Conservation (phyloP, 2,888 invertebrate species). For the Drosophila buzzatii region DNA sequence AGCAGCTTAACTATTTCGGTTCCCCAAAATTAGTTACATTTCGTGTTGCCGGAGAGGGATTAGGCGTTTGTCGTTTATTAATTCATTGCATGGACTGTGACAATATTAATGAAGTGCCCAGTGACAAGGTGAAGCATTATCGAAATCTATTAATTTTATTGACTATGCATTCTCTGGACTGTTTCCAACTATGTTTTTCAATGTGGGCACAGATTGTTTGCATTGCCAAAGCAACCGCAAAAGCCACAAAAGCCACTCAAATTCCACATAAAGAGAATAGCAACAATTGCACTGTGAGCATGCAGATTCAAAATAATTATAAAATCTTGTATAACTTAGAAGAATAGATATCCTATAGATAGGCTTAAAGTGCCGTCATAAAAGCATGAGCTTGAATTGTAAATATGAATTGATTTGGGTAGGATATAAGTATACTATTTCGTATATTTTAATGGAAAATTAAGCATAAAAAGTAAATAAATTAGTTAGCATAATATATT, state of each 20-base stretch:
- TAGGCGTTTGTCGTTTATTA: constrained; percentile 20
- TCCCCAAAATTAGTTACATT: constrained; percentile 68
- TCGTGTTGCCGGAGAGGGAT: constrained; percentile 18
- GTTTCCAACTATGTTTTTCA: constrained; percentile 20
- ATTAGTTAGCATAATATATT: neutral
- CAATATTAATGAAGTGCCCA: constrained; percentile 63
- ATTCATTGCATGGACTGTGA: constrained; percentile 36
- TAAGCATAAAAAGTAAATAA: no score
- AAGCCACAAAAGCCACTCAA: constrained; percentile 30
- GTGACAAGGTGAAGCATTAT: constrained; percentile 9
- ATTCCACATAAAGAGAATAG: constrained; percentile 8
- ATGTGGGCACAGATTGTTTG: constrained; percentile 16
- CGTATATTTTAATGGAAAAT: no score
- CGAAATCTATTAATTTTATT: constrained; percentile 13
- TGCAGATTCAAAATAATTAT: neutral
- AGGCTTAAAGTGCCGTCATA: no score
- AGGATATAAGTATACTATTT: no score
- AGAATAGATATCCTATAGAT: constrained; percentile 14
- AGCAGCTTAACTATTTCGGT: constrained; percentile 75
- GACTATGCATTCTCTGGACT: neutral
- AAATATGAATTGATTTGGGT: no score
- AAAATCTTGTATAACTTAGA: neutral
- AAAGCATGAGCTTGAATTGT: no score
- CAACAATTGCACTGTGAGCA: constrained; percentile 49
- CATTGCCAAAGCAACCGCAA: constrained; percentile 37